A percentile compares a stretch with the other conserved stretches of the same genome.
phyloP scores from a whole-genome alignment of 2,797 vertebrate genomes.

The Aldrovandia affinis region DNA sequence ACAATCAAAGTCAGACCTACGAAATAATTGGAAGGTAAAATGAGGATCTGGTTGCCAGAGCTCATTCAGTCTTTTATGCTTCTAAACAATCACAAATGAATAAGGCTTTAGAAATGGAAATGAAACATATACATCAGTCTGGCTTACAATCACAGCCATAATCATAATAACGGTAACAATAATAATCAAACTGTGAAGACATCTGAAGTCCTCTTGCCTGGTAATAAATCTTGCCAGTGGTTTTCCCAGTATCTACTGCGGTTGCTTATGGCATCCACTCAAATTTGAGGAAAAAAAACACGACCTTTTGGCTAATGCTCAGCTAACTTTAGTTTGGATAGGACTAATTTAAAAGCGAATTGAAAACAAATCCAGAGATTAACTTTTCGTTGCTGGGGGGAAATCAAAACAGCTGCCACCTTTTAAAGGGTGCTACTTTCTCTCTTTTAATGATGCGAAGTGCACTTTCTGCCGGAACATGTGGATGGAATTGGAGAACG shows the following conservation, averaged over 20 bases:
- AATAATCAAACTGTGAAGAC: slow-evolving; percentile 9
- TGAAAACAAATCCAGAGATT: slow-evolving; percentile 15
- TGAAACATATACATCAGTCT: neutral
- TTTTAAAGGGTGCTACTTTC: neutral
- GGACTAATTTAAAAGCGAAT: slow-evolving; percentile 4
- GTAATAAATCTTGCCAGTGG: slow-evolving; percentile 6
- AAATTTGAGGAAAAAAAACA: slow-evolving; percentile 8
- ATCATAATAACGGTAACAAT: neutral
- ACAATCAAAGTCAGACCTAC: slow-evolving; percentile 25
- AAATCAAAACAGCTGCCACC: neutral
- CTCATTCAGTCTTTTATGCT: no score
- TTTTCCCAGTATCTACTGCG: neutral
- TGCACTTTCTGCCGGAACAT: slow-evolving; percentile 6
- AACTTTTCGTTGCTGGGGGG: slow-evolving; percentile 2
- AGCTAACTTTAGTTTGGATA: slow-evolving; percentile 17
- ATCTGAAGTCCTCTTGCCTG: slow-evolving; percentile 3
- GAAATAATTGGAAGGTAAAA: no score
- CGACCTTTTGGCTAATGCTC: neutral
- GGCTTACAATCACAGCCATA: neutral
- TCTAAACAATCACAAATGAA: neutral
- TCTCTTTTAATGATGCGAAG: neutral
- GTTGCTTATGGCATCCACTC: neutral
- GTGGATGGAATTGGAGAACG: neutral
- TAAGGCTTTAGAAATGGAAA: neutral
- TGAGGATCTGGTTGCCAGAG: no score